A percentile compares a stretch with the other conserved stretches of the same genome.
Conservation (phyloP, 2,888 invertebrate genomes). For the Psococerastis gibbosa region DNA sequence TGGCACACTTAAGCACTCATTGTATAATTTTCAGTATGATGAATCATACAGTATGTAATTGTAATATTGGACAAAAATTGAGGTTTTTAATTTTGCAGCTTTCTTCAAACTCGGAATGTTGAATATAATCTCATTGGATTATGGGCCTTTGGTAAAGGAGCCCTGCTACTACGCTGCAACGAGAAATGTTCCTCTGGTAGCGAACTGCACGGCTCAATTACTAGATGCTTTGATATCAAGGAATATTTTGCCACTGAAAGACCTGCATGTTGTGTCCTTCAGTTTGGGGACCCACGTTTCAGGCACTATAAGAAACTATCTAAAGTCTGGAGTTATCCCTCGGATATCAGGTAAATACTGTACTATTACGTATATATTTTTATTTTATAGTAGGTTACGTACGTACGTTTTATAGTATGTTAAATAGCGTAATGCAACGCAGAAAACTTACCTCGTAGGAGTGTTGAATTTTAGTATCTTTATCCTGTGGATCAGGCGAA, state of each 20-base stretch:
- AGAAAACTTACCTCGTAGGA: no score
- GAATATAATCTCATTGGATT: slow-evolving; percentile 42
- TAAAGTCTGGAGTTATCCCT: slow-evolving; percentile 21
- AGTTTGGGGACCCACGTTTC: slow-evolving; percentile 43
- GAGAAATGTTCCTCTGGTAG: slow-evolving; percentile 35
- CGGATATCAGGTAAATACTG: slow-evolving; percentile 4
- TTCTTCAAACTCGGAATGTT: slow-evolving; percentile 34
- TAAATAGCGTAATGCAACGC: no score
- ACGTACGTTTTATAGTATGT: no score
- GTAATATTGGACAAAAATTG: no score
- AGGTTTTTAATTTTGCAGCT: slow-evolving; percentile 24
- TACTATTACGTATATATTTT: no score
- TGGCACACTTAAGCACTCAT: no score
- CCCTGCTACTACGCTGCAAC: slow-evolving; percentile 41
- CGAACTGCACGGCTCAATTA: slow-evolving; percentile 38
- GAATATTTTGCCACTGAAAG: slow-evolving; percentile 25
- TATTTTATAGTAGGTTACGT: no score
- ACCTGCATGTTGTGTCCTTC: slow-evolving; percentile 41
- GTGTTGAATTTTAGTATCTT: no score
- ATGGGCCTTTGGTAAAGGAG: slow-evolving; percentile 33
- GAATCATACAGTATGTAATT: no score
- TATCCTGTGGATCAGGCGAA: no score
- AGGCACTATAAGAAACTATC: slow-evolving; percentile 31
- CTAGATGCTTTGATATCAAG: slow-evolving; percentile 31
- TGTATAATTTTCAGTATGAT: no score